A percentile compares a stretch with the other conserved stretches of the same genome.
Evolutionary conservation across 2,888 invertebrate species (phyloP).

Genomic region (Magallana nippona): DNA sequence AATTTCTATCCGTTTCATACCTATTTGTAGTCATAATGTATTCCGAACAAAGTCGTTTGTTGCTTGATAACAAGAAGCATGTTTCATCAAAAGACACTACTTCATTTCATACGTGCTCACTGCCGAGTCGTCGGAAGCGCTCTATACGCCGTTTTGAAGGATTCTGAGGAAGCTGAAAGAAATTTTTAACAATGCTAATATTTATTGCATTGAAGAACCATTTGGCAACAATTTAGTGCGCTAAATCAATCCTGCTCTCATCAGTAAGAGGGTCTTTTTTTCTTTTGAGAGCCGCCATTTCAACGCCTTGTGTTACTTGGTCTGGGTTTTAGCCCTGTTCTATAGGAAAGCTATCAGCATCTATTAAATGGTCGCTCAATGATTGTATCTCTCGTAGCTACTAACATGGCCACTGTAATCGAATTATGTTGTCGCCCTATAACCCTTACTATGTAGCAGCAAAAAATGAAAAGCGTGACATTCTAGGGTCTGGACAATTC

Average conservation of each 20-base stretch:
- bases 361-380: background rate
- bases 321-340: constrained; percentile 1
- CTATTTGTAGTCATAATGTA: too few relatives aligned
- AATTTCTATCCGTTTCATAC: too few relatives aligned
- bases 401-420: background rate
- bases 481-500: background rate
- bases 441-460: background rate
- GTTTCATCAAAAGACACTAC: background rate
- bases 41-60: too few relatives aligned
- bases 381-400: background rate
- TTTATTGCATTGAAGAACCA: constrained; percentile 4
- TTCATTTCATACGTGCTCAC: background rate
- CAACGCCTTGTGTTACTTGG: background rate
- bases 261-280: background rate
- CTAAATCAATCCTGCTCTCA: background rate
- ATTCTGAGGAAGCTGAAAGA: background rate
- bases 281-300: background rate
- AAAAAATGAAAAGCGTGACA: background rate
- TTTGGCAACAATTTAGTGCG: background rate
- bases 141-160: background rate
- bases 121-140: too few relatives aligned
- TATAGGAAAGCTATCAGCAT: constrained; percentile 12
- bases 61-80: too few relatives aligned
- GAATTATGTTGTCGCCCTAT: background rate
- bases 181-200: constrained; percentile 25